A percentile compares a stretch with the other conserved stretches of the same genome.
These are phyloP conservation scores for Silurus asotus DNA, from an alignment of 2,113 vertebrate genomes.

Conservation along the genomic window DNA sequence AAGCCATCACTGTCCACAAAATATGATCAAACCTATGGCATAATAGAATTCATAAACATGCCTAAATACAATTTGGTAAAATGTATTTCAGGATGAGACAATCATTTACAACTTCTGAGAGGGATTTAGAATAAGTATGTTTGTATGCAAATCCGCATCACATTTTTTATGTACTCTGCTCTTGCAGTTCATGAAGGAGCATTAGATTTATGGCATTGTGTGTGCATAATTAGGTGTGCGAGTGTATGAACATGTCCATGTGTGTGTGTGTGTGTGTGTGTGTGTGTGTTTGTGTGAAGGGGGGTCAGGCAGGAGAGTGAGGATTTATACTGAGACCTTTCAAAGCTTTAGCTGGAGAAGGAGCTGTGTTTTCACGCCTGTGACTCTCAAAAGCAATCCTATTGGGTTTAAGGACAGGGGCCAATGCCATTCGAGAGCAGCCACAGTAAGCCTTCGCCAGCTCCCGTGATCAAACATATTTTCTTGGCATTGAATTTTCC, in stretches of 20 bases:
- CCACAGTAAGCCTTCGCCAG: slow-evolving; percentile 71
- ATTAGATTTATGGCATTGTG: slow-evolving; percentile 86
- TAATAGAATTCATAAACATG: slow-evolving; percentile 97
- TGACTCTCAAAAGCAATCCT: slow-evolving; percentile 75
- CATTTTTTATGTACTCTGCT: slow-evolving; percentile 89
- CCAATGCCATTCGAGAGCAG: slow-evolving; percentile 72
- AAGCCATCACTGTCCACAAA: slow-evolving; percentile 87
- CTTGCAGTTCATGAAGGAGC: slow-evolving; percentile 89
- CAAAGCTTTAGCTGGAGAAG: slow-evolving; percentile 75
- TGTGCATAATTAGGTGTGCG: slow-evolving; percentile 75
- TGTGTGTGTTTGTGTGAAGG: slow-evolving; percentile 11
- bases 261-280: slow-evolving; percentile 73
- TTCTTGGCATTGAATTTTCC: slow-evolving; percentile 70
- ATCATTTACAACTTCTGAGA: slow-evolving; percentile 95
- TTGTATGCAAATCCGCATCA: slow-evolving; percentile 85
- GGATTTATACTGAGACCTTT: slow-evolving; percentile 78
- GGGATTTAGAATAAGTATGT: slow-evolving; percentile 86
- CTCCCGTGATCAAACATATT: slow-evolving; percentile 65
- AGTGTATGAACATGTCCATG: slow-evolving; percentile 33
- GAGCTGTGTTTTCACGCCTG: slow-evolving; percentile 78
- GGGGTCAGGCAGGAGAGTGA: slow-evolving; percentile 64
- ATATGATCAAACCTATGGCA: slow-evolving; percentile 85
- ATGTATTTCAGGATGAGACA: slow-evolving; percentile 95
- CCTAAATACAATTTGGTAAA: slow-evolving; percentile 96
- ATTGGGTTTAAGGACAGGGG: slow-evolving; percentile 70